phyloP scores from a whole-genome alignment of 2,113 vertebrate species.

The Phyllostomus discolor region DNA sequence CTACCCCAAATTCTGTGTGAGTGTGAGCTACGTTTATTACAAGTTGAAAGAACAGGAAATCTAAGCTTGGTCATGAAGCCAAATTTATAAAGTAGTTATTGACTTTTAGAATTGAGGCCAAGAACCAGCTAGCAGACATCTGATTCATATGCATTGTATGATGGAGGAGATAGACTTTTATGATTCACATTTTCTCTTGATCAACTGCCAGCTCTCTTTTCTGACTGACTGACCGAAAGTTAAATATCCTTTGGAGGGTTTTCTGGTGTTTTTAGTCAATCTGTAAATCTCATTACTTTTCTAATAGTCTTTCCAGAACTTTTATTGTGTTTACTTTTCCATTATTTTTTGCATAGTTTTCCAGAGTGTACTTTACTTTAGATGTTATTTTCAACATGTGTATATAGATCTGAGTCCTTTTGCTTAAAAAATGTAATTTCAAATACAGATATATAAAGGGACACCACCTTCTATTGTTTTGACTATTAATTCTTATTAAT shows the following conservation, averaged over 20 bases:
- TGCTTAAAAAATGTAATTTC: slow-evolving; percentile 32
- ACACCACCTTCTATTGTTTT: background rate
- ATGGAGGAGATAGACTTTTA: slow-evolving; percentile 33
- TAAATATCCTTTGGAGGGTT: slow-evolving; percentile 53
- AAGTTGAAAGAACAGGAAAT: slow-evolving; percentile 38
- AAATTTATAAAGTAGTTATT: background rate
- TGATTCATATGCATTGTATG: slow-evolving; percentile 30
- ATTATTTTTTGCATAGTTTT: slow-evolving; percentile 49
- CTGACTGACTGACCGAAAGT: slow-evolving; percentile 59
- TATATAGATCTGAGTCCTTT: background rate
- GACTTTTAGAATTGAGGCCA: slow-evolving; percentile 18
- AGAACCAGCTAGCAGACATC: background rate
- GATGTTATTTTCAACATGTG: slow-evolving; percentile 26
- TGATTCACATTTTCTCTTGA: slow-evolving; percentile 68
- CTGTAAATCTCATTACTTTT: slow-evolving; percentile 71
- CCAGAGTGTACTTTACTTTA: slow-evolving; percentile 16
- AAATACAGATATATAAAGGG: background rate
- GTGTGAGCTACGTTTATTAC: background rate
- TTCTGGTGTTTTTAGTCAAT: slow-evolving; percentile 47
- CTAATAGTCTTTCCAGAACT: slow-evolving; percentile 62
- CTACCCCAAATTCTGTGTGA: background rate
- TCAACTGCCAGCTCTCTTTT: slow-evolving; percentile 35
- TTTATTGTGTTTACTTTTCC: slow-evolving; percentile 47
- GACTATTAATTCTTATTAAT: background rate
- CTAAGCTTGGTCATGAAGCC: background rate